Evolutionary conservation across 2,113 vertebrate species (phyloP), one percentile per base, ranked within the genome.

Genomic region (Antechinus stuartii): DNA sequence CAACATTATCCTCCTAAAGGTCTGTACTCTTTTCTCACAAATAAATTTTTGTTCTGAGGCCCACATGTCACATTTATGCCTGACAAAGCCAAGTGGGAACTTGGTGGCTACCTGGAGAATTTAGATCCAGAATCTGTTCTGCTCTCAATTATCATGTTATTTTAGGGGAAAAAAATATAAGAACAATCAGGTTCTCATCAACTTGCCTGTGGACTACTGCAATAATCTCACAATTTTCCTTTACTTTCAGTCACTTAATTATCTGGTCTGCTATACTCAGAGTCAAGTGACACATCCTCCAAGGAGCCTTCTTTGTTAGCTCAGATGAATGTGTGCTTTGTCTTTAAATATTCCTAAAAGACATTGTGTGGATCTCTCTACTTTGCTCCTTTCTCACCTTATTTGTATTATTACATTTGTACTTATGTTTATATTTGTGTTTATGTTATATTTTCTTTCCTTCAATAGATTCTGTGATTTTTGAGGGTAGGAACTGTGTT

Each of bases 131-230:
- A 84, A 23, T 6, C n/a, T 84, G 68, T 42, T 42, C 19, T 84
- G 68, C n/a, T 84, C 68, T 84, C 68, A 84, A 84, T 84, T 84
- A 84, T 84, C 68, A 84, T 84, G 68, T 84, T 84, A 84, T 42
- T 84, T 84, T 84, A 84, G 12, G 11, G 9, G 10, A 7, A n/a
- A 42, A 47, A 84, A 42, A 84, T 12, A 30, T 68, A n/a, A 84
- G 19, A 42, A 42, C 68, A 84, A 42, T 84, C n/a, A 42, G 3
- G n/a, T 35, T n/a, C 68, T 84, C 68, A 42, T 84, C 68, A 84
- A 19, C n/a, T 84, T 19, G 42, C n/a, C 6, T 2, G 19, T 84
- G n/a, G 35, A 23, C n/a, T 84, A 84, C 7, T 84, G 6, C n/a
- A 42, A 42, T 22, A 42, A 19, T 42, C 2, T 84, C 35, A 84